Evolutionary conservation across 92 coral and sea anemone species (phyloP), one percentile per base, ranked within the genome.

Genomic region (Umimayanthus chanpuru): DNA sequence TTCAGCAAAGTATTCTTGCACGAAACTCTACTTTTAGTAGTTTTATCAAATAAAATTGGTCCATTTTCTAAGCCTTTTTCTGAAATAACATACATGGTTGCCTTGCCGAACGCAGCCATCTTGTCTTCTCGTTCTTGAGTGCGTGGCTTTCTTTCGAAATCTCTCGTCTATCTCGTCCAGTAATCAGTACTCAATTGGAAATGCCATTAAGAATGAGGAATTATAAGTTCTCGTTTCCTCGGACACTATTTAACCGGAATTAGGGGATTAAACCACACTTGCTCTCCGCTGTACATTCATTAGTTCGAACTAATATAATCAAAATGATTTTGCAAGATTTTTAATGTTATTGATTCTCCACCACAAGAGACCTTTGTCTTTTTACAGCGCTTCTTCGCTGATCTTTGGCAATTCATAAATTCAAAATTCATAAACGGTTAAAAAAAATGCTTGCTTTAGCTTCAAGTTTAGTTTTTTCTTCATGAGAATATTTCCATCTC

Each of bases 71-170:
- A 87, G 32, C 94, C 94, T 71, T 85, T 79, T 43, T 93, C 94
- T 23, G 93, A 85, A 30, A 94, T 94, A 3, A 94, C 98, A 58
- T 94, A 94, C 98, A 93, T 94, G 5, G 95, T 87, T 8, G 95
- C 98, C n/a, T 75, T 85, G 36, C 80, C 61, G 23, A 49, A 32
- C 30, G 32, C 56, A 64, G 86, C 50, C 76, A 78, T 78, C 36
- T 78, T 78, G 82, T 28, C 71, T 29, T 50, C 49, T 5, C 15
- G n/a, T 61, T 1, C 49, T 49, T 55, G 68, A 16, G n/a, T 38
- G 20, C 0, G 14, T 75, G 10, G 25, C 79, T 36, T 1, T 75
- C 50, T 8, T 75, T 29, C 11, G 9, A 75, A 75, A 38, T 75
- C 50, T 75, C 28, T 75, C 5, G 2, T 5, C 58, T 77, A 23